phyloP scores from a whole-genome alignment of 1,140 invertebrate species.

The Camponotus pennsylvanicus region DNA sequence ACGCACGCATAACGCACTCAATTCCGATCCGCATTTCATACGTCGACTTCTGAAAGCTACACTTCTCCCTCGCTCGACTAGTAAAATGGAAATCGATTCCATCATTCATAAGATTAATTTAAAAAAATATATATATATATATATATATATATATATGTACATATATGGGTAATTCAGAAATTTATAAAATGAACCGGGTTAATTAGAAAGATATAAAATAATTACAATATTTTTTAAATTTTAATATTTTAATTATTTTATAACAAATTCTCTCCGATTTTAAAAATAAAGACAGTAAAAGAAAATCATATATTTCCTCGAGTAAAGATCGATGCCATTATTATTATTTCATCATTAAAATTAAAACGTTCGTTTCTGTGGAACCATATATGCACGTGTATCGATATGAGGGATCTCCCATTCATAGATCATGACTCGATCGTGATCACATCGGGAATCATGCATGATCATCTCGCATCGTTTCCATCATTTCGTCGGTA shows the following conservation, averaged over 20 bases:
- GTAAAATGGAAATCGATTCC: neutral
- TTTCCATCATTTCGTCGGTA: neutral
- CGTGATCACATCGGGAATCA: constrained; percentile 8
- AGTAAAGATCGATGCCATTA: neutral
- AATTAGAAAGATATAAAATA: neutral
- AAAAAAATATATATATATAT: too few species aligned
- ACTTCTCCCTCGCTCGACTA: constrained; percentile 15
- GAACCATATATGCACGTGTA: neutral
- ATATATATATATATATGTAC: too few species aligned
- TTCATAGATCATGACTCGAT: constrained; percentile 10
- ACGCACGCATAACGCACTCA: constrained; percentile 7
- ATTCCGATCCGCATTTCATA: neutral
- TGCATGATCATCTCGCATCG: constrained; percentile 1
- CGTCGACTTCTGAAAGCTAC: neutral
- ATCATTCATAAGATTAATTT: neutral
- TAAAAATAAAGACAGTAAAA: neutral
- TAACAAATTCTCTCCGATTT: neutral
- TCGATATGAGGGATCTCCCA: constrained; percentile 11
- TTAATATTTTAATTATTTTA: constrained; percentile 14
- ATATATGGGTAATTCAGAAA: neutral
- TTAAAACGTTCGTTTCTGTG: neutral
- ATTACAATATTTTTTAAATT: neutral
- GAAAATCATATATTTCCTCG: neutral
- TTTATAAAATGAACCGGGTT: neutral
- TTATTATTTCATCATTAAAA: neutral